Conservation (phyloP, 2,797 vertebrate genomes). For the Capromys pilorides region DNA sequence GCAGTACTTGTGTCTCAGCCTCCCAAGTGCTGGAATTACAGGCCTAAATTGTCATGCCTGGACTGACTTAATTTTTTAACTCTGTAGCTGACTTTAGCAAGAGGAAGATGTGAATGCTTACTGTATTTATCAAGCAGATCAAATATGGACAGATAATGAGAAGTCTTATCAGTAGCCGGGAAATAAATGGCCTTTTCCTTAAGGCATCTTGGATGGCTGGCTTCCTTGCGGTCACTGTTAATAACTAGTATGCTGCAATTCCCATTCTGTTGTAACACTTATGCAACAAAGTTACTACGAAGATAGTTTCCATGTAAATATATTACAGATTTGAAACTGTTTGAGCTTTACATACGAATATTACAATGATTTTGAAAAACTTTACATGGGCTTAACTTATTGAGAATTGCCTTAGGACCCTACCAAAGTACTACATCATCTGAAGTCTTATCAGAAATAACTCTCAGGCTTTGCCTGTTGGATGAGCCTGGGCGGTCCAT, state of each 20-base stretch:
- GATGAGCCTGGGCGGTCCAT: neutral
- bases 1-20: neutral
- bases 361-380: neutral
- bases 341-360: neutral
- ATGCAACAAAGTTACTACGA: neutral
- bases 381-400: neutral
- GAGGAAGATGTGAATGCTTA: neutral
- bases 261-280: neutral
- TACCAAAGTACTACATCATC: neutral
- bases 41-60: neutral
- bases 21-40: neutral
- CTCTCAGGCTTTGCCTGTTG: neutral
- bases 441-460: neutral
- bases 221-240: neutral
- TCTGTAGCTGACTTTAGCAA: neutral
- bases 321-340: neutral
- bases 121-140: neutral
- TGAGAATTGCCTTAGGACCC: neutral
- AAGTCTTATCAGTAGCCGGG: neutral
- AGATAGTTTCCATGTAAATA: neutral
- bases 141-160: neutral
- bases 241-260: neutral
- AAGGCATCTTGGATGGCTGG: neutral
- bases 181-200: neutral
- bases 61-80: neutral